These are phyloP conservation scores for Andrena dorsata DNA, from an alignment of 2,888 invertebrate genomes.

Conservation along the genomic window DNA sequence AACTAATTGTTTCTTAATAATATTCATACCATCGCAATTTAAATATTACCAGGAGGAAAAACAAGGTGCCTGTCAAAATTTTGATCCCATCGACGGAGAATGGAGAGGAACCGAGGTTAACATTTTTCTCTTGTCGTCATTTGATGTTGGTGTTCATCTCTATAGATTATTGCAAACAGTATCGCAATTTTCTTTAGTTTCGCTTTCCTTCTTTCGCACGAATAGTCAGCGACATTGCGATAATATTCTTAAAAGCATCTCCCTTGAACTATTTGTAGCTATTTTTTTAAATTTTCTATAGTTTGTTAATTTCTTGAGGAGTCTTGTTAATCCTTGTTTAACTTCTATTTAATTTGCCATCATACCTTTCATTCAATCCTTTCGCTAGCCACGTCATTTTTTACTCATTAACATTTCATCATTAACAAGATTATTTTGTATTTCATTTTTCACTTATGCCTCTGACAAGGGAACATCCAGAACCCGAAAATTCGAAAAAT, in stretches of 20 bases:
- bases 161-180: conserved; percentile 32
- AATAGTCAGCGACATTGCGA: conserved; percentile 39
- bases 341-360: conserved; percentile 12
- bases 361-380: background rate
- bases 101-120: conserved; percentile 83
- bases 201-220: conserved; percentile 54
- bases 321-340: conserved; percentile 57
- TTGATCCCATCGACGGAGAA: conserved; percentile 81
- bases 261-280: conserved; percentile 33
- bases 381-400: conserved; percentile 12
- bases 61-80: conserved; percentile 84
- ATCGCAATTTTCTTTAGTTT: conserved; percentile 48
- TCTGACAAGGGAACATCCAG: conserved; percentile 28
- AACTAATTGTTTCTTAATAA: conserved; percentile 34
- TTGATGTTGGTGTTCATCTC: conserved; percentile 66
- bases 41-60: conserved; percentile 84
- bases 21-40: conserved; percentile 68
- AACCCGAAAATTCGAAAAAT: too few species aligned
- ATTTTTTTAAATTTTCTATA: conserved; percentile 29
- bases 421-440: conserved; percentile 12
- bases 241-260: conserved; percentile 31
- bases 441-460: conserved; percentile 24
- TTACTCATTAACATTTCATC: background rate
- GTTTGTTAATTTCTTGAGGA: conserved; percentile 29
- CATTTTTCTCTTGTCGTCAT: conserved; percentile 74